These are phyloP conservation scores for Synanthedon vespiformis DNA, from an alignment of 2,888 invertebrate species.

Conservation along the genomic window DNA sequence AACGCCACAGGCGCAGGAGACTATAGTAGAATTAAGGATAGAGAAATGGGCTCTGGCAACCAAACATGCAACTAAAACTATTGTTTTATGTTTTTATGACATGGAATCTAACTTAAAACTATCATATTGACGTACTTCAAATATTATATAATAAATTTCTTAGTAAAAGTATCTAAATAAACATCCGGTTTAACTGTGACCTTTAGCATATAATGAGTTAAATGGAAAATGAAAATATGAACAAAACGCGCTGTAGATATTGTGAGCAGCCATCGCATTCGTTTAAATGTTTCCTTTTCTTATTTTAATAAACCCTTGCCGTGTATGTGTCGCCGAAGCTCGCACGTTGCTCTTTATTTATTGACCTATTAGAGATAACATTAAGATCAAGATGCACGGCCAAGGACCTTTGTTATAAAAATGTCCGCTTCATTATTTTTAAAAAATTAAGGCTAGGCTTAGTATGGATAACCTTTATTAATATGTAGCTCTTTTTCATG, in stretches of 20 bases:
- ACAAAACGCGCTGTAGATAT: conserved; percentile 42
- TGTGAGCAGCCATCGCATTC: conserved; percentile 47
- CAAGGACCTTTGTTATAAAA: conserved; percentile 71
- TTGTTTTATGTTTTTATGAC: too few relatives aligned
- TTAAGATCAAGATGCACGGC: conserved; percentile 70
- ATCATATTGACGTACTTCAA: too few relatives aligned
- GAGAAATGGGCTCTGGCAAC: too few relatives aligned
- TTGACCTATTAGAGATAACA: conserved; percentile 72
- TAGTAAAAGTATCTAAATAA: too few relatives aligned
- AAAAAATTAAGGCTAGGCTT: conserved; percentile 49
- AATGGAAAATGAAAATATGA: conserved; percentile 39
- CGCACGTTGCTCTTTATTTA: conserved; percentile 68
- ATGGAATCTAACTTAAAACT: too few relatives aligned
- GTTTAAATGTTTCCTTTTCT: conserved; percentile 31
- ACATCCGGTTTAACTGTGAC: too few relatives aligned
- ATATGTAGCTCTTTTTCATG: too few relatives aligned
- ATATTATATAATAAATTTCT: too few relatives aligned
- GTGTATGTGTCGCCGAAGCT: conserved; percentile 65
- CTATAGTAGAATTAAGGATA: too few relatives aligned
- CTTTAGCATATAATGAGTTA: conserved; percentile 19
- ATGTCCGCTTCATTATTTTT: conserved; percentile 69
- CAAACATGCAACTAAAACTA: too few relatives aligned
- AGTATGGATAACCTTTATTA: conserved; percentile 28
- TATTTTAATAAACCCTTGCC: conserved; percentile 60
- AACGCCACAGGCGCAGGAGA: too few relatives aligned